phyloP scores from a whole-genome alignment of 1,140 invertebrate species.

The Caenorhabditis briggsae region DNA sequence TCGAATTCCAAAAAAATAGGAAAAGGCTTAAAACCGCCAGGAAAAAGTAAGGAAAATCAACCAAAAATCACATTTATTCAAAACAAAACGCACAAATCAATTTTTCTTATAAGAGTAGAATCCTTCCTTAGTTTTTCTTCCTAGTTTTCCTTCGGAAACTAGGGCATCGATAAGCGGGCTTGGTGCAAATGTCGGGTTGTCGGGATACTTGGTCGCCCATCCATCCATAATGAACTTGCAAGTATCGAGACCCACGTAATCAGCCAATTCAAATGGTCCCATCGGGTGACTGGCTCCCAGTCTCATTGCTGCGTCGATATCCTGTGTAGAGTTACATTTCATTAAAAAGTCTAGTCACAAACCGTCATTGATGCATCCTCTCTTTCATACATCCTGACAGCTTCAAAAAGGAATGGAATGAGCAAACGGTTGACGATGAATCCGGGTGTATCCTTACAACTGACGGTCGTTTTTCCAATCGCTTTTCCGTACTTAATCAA shows the following conservation, averaged over 20 bases:
- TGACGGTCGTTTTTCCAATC: slow-evolving; percentile 86
- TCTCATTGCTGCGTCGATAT: slow-evolving; percentile 81
- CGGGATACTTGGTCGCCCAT: slow-evolving; percentile 86
- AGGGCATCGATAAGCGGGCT: slow-evolving; percentile 83
- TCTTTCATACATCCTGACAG: slow-evolving; percentile 85
- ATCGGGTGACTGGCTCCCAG: slow-evolving; percentile 80
- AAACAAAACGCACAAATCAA: neutral
- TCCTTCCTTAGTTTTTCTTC: slow-evolving; percentile 88
- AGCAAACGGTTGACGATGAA: slow-evolving; percentile 88
- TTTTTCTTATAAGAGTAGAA: slow-evolving; percentile 84
- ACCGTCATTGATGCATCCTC: slow-evolving; percentile 80
- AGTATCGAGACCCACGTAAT: slow-evolving; percentile 81
- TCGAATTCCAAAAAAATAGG: neutral
- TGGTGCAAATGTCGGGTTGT: slow-evolving; percentile 84
- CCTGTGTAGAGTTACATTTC: slow-evolving; percentile 61
- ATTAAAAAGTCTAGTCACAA: neutral
- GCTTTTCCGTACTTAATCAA: slow-evolving; percentile 86
- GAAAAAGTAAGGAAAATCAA: no score
- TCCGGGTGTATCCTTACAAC: slow-evolving; percentile 87
- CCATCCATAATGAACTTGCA: slow-evolving; percentile 81
- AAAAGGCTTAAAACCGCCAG: no score
- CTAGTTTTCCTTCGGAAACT: slow-evolving; percentile 86
- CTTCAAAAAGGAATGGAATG: slow-evolving; percentile 85
- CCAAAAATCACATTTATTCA: neutral
- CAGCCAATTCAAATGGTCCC: slow-evolving; percentile 80